phyloP scores from a whole-genome alignment of 92 coral and sea anemone genomes.

The Hydrozoanthus gracilis region DNA sequence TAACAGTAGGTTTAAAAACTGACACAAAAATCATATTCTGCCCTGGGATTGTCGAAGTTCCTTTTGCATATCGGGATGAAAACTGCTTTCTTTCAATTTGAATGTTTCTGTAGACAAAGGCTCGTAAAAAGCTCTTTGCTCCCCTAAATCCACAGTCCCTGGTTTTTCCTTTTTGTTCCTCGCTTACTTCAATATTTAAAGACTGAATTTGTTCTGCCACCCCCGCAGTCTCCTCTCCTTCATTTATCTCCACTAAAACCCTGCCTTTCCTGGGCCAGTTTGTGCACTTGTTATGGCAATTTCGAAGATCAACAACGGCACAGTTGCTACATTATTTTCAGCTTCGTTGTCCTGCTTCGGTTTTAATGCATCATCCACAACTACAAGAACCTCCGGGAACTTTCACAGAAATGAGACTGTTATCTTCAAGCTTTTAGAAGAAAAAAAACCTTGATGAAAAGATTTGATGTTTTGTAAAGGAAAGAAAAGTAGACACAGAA shows the following conservation, averaged over 20 bases:
- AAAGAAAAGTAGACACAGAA: neutral
- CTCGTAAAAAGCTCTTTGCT: neutral
- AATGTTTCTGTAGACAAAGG: neutral
- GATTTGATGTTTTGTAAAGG: neutral
- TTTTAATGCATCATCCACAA: neutral
- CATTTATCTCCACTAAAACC: neutral
- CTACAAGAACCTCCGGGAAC: neutral
- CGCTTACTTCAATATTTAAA: too few species aligned
- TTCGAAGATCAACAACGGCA: constrained; percentile 21
- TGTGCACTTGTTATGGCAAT: constrained; percentile 11
- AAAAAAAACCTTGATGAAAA: neutral
- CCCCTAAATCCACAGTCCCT: neutral
- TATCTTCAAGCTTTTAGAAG: constrained; percentile 3
- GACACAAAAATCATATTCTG: neutral
- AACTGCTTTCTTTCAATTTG: constrained; percentile 22
- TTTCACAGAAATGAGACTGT: neutral
- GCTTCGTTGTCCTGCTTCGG: neutral
- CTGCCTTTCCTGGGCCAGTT: neutral
- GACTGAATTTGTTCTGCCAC: too few species aligned
- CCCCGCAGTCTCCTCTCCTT: too few species aligned
- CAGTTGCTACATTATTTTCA: neutral
- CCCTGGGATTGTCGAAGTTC: constrained; percentile 7
- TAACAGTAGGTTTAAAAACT: constrained; percentile 15
- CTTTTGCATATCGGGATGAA: neutral
- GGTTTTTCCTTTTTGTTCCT: too few species aligned